phyloP scores from a whole-genome alignment of 2,113 vertebrate species.

The Microtus richardsoni region DNA sequence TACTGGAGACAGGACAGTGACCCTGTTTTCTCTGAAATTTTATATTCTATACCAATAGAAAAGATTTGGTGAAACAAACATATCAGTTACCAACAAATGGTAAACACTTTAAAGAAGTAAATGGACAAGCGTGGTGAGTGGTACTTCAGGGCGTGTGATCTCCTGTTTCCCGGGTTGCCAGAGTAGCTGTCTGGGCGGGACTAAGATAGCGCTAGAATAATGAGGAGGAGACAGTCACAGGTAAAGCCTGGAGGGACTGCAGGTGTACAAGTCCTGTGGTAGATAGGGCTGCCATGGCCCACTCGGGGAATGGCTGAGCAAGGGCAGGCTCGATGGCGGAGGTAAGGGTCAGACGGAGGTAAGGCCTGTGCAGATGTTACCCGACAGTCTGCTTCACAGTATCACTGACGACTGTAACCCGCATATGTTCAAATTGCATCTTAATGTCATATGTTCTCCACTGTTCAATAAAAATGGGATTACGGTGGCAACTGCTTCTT shows the following conservation, averaged over 20 bases:
- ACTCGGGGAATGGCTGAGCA: neutral
- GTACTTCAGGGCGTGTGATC: neutral
- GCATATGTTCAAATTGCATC: constrained; percentile 46
- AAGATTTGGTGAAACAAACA: neutral
- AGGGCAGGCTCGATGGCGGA: neutral
- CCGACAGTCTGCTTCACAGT: neutral
- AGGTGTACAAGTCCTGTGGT: neutral
- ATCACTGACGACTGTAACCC: neutral
- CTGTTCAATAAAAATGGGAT: constrained; percentile 65
- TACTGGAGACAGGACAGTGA: neutral
- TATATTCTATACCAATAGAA: neutral
- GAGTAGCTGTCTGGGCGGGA: neutral
- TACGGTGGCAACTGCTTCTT: constrained; percentile 60
- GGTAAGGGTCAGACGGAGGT: neutral
- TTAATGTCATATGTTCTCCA: constrained; percentile 33
- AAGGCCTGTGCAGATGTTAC: constrained; percentile 14
- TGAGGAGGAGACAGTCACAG: neutral
- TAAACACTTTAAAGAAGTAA: neutral
- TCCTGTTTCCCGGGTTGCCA: neutral
- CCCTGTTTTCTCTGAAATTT: neutral
- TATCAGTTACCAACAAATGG: neutral
- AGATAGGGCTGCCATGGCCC: neutral
- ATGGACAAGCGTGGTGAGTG: neutral
- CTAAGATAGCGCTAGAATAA: neutral
- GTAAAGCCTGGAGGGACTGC: neutral